Evolutionary conservation across 2,113 vertebrate genomes (phyloP), one percentile per base, ranked within the genome.

Genomic region (Okapia johnstoni): DNA sequence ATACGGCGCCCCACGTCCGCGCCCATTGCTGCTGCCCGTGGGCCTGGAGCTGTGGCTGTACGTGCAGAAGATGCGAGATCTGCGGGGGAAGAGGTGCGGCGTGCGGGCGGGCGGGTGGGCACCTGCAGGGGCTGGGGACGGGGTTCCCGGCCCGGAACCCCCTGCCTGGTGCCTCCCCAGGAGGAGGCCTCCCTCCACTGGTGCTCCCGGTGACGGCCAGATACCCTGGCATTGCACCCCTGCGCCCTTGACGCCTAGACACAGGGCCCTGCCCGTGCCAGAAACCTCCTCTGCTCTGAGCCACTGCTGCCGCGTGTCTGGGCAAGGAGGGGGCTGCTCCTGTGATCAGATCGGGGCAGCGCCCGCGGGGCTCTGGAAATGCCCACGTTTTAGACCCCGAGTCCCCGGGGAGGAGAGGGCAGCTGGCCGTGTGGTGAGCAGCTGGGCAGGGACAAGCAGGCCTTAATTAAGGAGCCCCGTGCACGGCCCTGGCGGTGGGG

Each of bases 1-100:
- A 33, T 98, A 99, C 23, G 98, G 87, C 0, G 99, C 99, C 17
- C 98, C 99, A 13, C 98, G 99, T 77, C 99, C 99, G 1, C 95
- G 46, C 50, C 98, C 99, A 1, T 97, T 98, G 50, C 98, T 99
- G 12, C 99, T 98, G 96, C 99, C 99, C 0, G 95, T 99, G 85
- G 97, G 98, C 40, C 76, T 98, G 97, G 99, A 99, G 98, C 99
- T 99, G 3, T 98, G 99, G 96, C 89, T 98, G 19, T 98, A 97
- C 0, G 98, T 99, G 92, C 98, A 99, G 96, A 99, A 98, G 98
- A 99, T 95, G 54, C 97, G 96, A 10, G 96, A 57, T 73, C 98
- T 98, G 97, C 98, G 98, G 90, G 99, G 99, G 93, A 98, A 93
- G 98, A 99, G 99, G 99, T 99, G 98, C 80, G 83, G 54, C 2